phyloP scores from a whole-genome alignment of 1,140 invertebrate genomes.

The Archegozetes longisetosus region DNA sequence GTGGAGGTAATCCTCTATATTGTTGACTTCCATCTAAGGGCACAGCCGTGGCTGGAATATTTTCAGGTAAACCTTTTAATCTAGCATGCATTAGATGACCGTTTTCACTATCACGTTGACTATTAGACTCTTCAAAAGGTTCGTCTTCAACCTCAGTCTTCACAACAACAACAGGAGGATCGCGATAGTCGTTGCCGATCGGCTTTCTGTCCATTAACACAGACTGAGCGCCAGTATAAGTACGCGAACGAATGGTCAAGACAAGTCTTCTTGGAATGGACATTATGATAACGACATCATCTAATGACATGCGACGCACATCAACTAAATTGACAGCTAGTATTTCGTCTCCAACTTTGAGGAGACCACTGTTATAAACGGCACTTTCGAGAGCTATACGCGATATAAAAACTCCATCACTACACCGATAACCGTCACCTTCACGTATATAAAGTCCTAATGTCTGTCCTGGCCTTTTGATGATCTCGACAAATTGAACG shows the following conservation, averaged over 20 bases:
- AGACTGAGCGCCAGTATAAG: neutral
- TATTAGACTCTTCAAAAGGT: neutral
- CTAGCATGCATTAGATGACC: slow-evolving; percentile 17
- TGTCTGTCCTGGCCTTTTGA: slow-evolving; percentile 95
- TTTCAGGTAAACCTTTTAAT: slow-evolving; percentile 17
- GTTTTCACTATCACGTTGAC: slow-evolving; percentile 18
- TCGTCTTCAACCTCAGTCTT: slow-evolving; percentile 19
- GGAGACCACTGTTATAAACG: slow-evolving; percentile 85
- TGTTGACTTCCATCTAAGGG: slow-evolving; percentile 4
- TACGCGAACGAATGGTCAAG: slow-evolving; percentile 39
- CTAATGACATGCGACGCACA: slow-evolving; percentile 89
- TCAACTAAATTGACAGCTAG: slow-evolving; percentile 93
- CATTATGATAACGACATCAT: slow-evolving; percentile 98
- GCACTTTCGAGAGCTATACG: slow-evolving; percentile 91
- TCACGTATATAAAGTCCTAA: slow-evolving; percentile 94
- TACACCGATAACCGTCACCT: slow-evolving; percentile 79
- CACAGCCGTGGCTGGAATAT: slow-evolving; percentile 18
- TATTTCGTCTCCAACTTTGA: slow-evolving; percentile 97
- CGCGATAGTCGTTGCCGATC: neutral
- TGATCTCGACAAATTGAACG: slow-evolving; percentile 92
- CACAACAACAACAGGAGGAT: slow-evolving; percentile 12
- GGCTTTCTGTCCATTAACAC: neutral
- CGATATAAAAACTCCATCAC: slow-evolving; percentile 94
- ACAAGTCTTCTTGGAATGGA: slow-evolving; percentile 89
- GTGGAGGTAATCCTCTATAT: neutral